Conservation (phyloP, 2,797 vertebrate species). For the Vipera latastei region DNA sequence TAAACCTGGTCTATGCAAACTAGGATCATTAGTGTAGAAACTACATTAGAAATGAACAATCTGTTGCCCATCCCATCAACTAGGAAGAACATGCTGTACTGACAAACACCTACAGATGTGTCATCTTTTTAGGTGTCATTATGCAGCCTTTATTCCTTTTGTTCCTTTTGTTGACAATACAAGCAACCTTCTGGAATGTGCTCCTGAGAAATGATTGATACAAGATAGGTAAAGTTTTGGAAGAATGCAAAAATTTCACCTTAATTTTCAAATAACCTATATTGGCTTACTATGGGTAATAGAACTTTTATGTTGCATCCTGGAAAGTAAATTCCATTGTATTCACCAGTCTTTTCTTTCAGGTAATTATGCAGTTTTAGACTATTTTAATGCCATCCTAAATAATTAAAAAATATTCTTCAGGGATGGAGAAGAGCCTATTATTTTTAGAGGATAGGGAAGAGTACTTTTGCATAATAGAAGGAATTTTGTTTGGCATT, state of each 20-base stretch:
- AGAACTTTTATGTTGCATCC: neutral
- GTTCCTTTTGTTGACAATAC: neutral
- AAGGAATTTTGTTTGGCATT: neutral
- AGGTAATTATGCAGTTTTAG: neutral
- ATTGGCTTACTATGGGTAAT: neutral
- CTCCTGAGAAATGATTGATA: neutral
- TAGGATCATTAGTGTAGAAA: neutral
- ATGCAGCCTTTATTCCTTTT: neutral
- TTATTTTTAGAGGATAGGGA: neutral
- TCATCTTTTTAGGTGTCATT: neutral
- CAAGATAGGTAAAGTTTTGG: neutral
- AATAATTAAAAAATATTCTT: neutral
- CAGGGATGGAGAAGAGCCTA: neutral
- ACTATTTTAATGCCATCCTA: neutral
- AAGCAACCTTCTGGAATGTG: neutral
- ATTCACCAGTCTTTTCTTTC: neutral
- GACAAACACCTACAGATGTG: neutral
- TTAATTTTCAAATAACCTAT: neutral
- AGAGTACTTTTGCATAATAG: neutral
- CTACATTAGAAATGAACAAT: neutral
- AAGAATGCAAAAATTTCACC: neutral
- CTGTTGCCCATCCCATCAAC: neutral
- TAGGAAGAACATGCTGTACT: neutral
- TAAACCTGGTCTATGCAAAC: neutral
- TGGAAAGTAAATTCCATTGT: neutral